Evolutionary conservation across 2,113 vertebrate genomes (phyloP), one percentile per base, ranked within the genome.

Genomic region (Chroicocephalus ridibundus): DNA sequence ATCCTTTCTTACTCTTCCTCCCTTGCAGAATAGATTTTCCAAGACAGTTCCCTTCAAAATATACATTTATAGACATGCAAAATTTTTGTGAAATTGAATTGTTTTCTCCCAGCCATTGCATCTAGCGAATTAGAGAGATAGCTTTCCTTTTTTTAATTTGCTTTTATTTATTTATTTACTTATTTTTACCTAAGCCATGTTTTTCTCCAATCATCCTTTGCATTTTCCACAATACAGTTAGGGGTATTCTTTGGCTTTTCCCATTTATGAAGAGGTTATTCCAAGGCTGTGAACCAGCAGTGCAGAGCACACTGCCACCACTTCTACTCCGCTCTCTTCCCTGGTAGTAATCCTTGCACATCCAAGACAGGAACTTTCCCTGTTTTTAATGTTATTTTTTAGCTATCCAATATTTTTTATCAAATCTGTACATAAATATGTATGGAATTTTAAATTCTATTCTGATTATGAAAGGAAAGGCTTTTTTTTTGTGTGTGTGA

Each of bases 121-220:
- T 52, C 15, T 44, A 72, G 17, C 76, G n/a, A 16, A 22, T 42
- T 51, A 66, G 18, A 75, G 21, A 85, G 14, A 14, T 13, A 40
- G 2, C 2, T 34, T 49, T 55, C 1, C 13, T 22, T 40, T 14
- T 20, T 19, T 27, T 22, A 13, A 1, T 58, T 69, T 78, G 2
- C 1, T 11, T 20, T 24, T 10, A 31, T 27, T 34, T 58, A 32
- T 10, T 29, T 55, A 29, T 12, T 51, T 52, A 18, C 17, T 58
- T 36, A 22, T 62, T 31, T 76, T 42, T 7, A 9, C 6, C 22
- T 62, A 72, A 44, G 4, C 0, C 3, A 10, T 10, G 0, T 27
- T 81, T 92, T 91, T 78, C 31, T 40, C 27, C 22, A 40, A 57
- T 52, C 2, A 36, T 25, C 2, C 6, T 81, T 78, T 78, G 7